Conservation (phyloP, 2,797 vertebrate genomes). For the Momotus momota region DNA sequence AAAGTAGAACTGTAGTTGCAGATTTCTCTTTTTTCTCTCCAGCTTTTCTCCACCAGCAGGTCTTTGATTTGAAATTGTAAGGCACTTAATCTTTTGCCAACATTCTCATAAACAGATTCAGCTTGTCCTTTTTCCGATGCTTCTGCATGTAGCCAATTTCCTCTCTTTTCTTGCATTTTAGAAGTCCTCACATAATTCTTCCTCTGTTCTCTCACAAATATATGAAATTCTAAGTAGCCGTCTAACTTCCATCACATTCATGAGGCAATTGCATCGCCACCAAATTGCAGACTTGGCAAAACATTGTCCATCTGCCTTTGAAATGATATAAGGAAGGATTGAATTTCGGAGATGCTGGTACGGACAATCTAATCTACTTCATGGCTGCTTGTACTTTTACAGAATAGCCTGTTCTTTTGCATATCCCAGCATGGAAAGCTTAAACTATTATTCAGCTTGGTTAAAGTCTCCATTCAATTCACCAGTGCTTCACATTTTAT, state of each 20-base stretch:
- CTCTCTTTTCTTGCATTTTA: conserved; percentile 55
- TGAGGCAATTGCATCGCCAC: conserved; percentile 44
- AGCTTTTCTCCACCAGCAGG: conserved; percentile 34
- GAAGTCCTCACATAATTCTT: conserved; percentile 58
- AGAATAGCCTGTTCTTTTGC: conserved; percentile 23
- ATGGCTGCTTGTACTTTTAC: conserved; percentile 5
- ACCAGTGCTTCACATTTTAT: conserved; percentile 8
- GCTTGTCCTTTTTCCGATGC: conserved; percentile 29
- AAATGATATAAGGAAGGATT: conserved; percentile 53
- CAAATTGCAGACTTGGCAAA: conserved; percentile 67
- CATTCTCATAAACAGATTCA: conserved; percentile 57
- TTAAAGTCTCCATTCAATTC: conserved; percentile 20
- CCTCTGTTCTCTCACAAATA: conserved; percentile 56
- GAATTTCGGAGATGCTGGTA: conserved; percentile 54
- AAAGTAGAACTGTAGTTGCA: conserved; percentile 42
- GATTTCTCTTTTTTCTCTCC: conserved; percentile 18
- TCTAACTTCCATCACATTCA: conserved; percentile 59
- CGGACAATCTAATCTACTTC: conserved; percentile 49
- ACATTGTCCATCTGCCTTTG: conserved; percentile 49
- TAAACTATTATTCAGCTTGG: neutral
- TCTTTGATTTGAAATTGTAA: conserved; percentile 66
- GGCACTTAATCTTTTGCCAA: conserved; percentile 48
- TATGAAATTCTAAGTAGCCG: conserved; percentile 64
- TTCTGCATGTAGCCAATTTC: conserved; percentile 56
- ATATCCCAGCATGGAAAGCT: conserved; percentile 3